phyloP scores from a whole-genome alignment of 2,113 vertebrate genomes.

The Synodontis membranacea region DNA sequence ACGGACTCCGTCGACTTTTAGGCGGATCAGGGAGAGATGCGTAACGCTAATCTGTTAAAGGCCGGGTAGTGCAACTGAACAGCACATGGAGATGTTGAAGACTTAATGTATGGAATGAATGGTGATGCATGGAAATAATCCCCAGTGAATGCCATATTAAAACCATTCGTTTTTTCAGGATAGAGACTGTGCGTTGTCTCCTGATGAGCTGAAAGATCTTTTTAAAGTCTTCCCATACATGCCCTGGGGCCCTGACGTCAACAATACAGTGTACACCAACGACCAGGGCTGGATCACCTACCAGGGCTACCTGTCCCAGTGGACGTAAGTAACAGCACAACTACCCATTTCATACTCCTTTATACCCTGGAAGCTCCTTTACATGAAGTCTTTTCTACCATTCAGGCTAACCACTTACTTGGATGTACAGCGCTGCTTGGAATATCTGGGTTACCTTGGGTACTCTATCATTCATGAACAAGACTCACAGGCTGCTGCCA shows the following conservation, averaged over 20 bases:
- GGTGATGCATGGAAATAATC: background rate
- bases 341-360: background rate
- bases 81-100: background rate
- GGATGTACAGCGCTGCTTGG: conserved; percentile 94
- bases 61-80: background rate
- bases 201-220: conserved; percentile 94
- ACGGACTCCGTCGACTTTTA: background rate
- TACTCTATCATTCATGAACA: conserved; percentile 97
- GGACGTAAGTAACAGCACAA: conserved; percentile 86
- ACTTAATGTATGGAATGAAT: background rate
- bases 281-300: conserved; percentile 98
- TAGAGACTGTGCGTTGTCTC: conserved; percentile 91
- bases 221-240: conserved; percentile 98
- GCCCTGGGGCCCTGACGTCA: conserved; percentile 98
- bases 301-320: conserved; percentile 97
- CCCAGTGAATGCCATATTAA: background rate
- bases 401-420: conserved; percentile 92
- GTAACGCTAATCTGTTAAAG: background rate
- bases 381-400: conserved; percentile 22
- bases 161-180: conserved; percentile 77
- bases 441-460: conserved; percentile 94
- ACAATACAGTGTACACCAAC: conserved; percentile 94
- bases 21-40: background rate
- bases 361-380: background rate
- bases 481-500: conserved; percentile 92